Evolutionary conservation across 1,140 invertebrate species (phyloP).

Genomic region (Papilio polytes): DNA sequence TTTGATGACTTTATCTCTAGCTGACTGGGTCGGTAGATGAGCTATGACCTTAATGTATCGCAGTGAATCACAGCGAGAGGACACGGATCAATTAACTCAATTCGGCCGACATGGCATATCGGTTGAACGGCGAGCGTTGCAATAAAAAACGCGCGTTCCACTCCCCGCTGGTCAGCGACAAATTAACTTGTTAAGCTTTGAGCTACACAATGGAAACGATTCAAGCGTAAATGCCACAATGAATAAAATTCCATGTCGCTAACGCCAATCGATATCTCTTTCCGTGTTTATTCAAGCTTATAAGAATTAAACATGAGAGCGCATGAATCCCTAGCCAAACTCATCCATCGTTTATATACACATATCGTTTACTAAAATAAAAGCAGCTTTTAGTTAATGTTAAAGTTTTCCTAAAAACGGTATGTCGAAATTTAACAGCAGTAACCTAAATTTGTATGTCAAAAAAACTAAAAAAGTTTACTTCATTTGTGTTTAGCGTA

Average conservation of each 20-base stretch:
- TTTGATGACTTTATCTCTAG: no score
- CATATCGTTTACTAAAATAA: not conserved
- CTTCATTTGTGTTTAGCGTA: conserved; percentile 14
- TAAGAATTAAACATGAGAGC: not conserved
- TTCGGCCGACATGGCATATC: conserved; percentile 67
- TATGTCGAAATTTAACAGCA: not conserved
- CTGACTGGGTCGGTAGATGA: conserved; percentile 1
- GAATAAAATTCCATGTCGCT: conserved; percentile 13
- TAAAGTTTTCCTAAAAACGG: not conserved
- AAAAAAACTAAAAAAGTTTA: not conserved
- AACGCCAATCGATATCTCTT: not conserved
- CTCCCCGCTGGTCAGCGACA: not conserved
- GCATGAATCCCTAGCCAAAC: not conserved
- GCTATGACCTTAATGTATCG: conserved; percentile 28
- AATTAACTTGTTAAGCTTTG: conserved; percentile 20
- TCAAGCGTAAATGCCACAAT: conserved; percentile 9
- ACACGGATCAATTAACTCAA: conserved; percentile 71
- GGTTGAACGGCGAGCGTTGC: conserved; percentile 17
- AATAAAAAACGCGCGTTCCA: conserved; percentile 20
- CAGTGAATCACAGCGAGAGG: conserved; percentile 51
- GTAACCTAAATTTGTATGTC: conserved; percentile 1
- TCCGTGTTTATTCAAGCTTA: not conserved
- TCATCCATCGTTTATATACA: not conserved
- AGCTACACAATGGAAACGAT: conserved; percentile 23
- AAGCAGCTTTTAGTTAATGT: not conserved